Conservation (phyloP, 2,888 invertebrate species). For the Aleiodes testaceus region DNA sequence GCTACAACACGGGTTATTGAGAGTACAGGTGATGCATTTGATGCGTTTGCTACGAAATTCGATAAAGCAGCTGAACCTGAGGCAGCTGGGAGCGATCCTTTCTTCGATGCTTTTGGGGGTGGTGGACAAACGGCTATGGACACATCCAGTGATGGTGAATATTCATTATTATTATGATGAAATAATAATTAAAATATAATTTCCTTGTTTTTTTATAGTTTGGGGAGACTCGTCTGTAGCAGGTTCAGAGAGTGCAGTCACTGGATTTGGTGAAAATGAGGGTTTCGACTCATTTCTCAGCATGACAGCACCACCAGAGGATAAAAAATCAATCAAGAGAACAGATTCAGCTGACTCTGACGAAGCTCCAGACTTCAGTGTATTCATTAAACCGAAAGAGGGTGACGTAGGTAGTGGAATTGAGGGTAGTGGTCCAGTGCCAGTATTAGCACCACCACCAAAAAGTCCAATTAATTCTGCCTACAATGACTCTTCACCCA, state of each 20-base stretch:
- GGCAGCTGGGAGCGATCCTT: slow-evolving; percentile 72
- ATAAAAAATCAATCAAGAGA: slow-evolving; percentile 77
- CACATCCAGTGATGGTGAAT: slow-evolving; percentile 69
- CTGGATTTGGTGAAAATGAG: slow-evolving; percentile 80
- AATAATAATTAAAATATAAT: neutral
- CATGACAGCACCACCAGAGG: slow-evolving; percentile 85
- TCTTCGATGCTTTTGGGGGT: slow-evolving; percentile 75
- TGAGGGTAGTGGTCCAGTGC: slow-evolving; percentile 76
- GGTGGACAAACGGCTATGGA: slow-evolving; percentile 70
- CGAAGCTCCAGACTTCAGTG: slow-evolving; percentile 85
- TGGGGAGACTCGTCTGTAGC: slow-evolving; percentile 71
- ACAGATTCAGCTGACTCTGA: slow-evolving; percentile 85
- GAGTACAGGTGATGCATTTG: slow-evolving; percentile 80
- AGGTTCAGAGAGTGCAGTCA: slow-evolving; percentile 62
- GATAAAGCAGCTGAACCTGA: slow-evolving; percentile 79
- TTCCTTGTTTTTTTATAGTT: slow-evolving; percentile 60
- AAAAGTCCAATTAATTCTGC: slow-evolving; percentile 75
- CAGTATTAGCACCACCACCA: slow-evolving; percentile 85
- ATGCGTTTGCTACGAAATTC: slow-evolving; percentile 92
- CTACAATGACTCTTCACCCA: slow-evolving; percentile 78
- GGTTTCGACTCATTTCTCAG: slow-evolving; percentile 87
- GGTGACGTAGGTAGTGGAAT: slow-evolving; percentile 63
- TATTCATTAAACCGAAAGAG: slow-evolving; percentile 82
- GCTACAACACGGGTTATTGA: slow-evolving; percentile 62
- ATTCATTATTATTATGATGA: neutral